Conservation (phyloP, 2,113 vertebrate species). For the Microtus pennsylvanicus region DNA sequence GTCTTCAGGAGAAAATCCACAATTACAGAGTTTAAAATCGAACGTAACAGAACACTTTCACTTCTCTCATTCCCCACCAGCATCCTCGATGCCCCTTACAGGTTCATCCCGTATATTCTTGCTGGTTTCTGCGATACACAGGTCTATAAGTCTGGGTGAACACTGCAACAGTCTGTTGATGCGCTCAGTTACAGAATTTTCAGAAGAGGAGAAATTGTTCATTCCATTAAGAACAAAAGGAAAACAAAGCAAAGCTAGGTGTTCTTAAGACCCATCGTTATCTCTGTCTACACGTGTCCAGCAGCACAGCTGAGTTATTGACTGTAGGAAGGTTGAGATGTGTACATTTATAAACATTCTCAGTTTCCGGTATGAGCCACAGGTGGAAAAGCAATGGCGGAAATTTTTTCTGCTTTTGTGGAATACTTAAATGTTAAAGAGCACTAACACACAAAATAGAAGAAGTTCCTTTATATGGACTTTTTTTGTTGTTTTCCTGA, state of each 20-base stretch:
- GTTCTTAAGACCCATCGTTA: slow-evolving; percentile 81
- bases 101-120: slow-evolving; percentile 91
- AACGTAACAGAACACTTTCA: slow-evolving; percentile 83
- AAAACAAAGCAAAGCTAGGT: slow-evolving; percentile 78
- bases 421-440: slow-evolving; percentile 87
- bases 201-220: slow-evolving; percentile 84
- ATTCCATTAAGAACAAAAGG: slow-evolving; percentile 85
- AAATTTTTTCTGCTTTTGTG: slow-evolving; percentile 82
- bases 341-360: slow-evolving; percentile 92
- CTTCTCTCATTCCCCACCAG: slow-evolving; percentile 62
- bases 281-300: slow-evolving; percentile 85
- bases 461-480: slow-evolving; percentile 86
- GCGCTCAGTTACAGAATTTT: slow-evolving; percentile 92
- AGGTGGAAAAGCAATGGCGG: slow-evolving; percentile 83
- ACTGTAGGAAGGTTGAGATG: slow-evolving; percentile 85
- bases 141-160: slow-evolving; percentile 88
- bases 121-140: slow-evolving; percentile 96
- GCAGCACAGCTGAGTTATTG: slow-evolving; percentile 86
- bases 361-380: slow-evolving; percentile 83
- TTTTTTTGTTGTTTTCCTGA: slow-evolving; percentile 69
- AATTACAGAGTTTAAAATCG: slow-evolving; percentile 82
- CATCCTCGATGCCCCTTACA: slow-evolving; percentile 86
- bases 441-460: slow-evolving; percentile 86
- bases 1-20: slow-evolving; percentile 86
- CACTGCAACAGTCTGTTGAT: slow-evolving; percentile 89